Conservation (phyloP, 2,113 vertebrate genomes). For the Dasyprocta punctata region DNA sequence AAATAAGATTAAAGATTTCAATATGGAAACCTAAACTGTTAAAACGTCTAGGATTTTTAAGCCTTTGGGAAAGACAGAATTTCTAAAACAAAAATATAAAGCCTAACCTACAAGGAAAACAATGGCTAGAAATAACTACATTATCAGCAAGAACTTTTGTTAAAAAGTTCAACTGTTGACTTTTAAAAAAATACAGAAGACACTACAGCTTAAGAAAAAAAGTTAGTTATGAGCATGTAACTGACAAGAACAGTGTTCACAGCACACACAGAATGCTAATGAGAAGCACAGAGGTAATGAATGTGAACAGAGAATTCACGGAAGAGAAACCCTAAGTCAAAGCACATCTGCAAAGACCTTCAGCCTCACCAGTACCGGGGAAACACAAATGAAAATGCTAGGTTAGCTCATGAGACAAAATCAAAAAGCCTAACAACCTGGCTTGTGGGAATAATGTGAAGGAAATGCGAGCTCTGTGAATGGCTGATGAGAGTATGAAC, state of each 20-base stretch:
- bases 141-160: not conserved
- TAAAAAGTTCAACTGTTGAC: not conserved
- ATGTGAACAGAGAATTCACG: not conserved
- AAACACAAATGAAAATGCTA: not conserved
- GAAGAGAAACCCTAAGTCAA: not conserved
- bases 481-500: not conserved
- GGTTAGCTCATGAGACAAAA: not conserved
- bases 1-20: not conserved
- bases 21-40: not conserved
- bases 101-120: not conserved
- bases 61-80: not conserved
- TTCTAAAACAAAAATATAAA: slow-evolving; percentile 40
- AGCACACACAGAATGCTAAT: not conserved
- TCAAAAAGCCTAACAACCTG: not conserved
- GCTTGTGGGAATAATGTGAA: not conserved
- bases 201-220: not conserved
- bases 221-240: not conserved
- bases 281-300: not conserved
- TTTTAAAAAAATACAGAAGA: not conserved
- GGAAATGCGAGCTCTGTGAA: not conserved
- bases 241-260: not conserved
- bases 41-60: not conserved
- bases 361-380: not conserved
- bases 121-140: not conserved
- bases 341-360: not conserved